These are phyloP conservation scores for Hucho hucho DNA, from an alignment of 2,113 vertebrate species.

Conservation along the genomic window DNA sequence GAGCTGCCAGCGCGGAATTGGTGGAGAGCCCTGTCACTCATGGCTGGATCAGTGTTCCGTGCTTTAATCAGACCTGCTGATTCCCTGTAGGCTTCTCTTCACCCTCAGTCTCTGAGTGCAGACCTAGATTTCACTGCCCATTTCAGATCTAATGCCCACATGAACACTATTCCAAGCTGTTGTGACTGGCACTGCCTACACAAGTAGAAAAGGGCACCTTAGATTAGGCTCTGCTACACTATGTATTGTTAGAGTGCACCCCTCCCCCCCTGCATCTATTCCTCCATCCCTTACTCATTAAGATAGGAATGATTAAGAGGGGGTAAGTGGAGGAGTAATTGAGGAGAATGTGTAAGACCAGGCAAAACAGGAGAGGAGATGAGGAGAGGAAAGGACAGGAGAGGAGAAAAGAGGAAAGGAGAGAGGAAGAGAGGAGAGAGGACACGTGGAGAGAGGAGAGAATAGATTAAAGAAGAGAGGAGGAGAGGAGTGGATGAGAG, in stretches of 20 bases:
- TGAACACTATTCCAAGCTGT: constrained; percentile 33
- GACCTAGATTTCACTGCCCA: constrained; percentile 40
- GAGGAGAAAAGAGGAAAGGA: constrained; percentile 15
- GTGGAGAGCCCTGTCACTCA: constrained; percentile 26
- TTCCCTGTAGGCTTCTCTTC: neutral
- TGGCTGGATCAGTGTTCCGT: constrained; percentile 13
- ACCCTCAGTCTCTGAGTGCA: constrained; percentile 3
- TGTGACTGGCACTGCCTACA: constrained; percentile 40
- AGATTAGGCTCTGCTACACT: constrained; percentile 35
- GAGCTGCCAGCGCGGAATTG: constrained; percentile 18
- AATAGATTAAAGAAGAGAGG: no score
- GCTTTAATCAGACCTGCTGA: constrained; percentile 40
- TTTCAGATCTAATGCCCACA: constrained; percentile 36
- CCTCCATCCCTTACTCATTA: no score
- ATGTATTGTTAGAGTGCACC: constrained; percentile 3
- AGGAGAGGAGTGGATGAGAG: constrained; percentile 12
- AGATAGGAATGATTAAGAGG: no score
- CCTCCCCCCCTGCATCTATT: no score
- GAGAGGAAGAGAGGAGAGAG: constrained; percentile 63
- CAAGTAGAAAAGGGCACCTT: constrained; percentile 42
- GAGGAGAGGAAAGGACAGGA: no score
- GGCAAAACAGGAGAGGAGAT: no score
- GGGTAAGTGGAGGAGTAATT: no score
- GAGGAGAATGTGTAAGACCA: no score
- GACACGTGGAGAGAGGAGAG: constrained; percentile 56